Conservation (phyloP, 2,113 vertebrate genomes). For the Labrus mixtus region DNA sequence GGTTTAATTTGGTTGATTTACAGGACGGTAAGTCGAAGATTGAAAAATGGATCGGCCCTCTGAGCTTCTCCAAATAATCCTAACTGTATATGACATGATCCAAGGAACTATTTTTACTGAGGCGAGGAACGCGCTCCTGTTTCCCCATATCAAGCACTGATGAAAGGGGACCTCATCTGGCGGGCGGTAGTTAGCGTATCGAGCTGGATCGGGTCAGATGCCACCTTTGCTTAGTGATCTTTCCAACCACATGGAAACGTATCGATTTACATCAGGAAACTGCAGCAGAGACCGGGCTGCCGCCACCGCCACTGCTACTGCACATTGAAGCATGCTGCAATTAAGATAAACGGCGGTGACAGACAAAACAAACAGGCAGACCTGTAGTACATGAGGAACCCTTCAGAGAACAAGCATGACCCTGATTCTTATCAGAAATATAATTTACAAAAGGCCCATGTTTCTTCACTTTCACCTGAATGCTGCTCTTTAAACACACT, state of each 20-base stretch:
- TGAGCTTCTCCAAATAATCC: conserved; percentile 41
- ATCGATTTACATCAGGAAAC: conserved; percentile 76
- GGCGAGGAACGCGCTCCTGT: conserved; percentile 42
- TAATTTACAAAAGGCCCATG: neutral
- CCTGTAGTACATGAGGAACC: neutral
- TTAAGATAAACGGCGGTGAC: conserved; percentile 72
- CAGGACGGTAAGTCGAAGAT: neutral
- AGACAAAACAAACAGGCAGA: conserved; percentile 58
- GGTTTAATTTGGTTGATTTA: neutral
- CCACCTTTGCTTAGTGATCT: conserved; percentile 76
- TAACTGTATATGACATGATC: conserved; percentile 66
- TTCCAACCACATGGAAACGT: conserved; percentile 77
- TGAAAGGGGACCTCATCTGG: conserved; percentile 76
- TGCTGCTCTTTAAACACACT: too few relatives aligned
- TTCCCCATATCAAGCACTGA: conserved; percentile 68
- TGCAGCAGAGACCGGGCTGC: conserved; percentile 49
- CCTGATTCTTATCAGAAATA: neutral
- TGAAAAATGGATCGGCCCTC: neutral
- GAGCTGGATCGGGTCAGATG: conserved; percentile 76
- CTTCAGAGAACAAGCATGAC: neutral
- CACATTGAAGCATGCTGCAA: conserved; percentile 58
- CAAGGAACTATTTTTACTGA: conserved; percentile 66
- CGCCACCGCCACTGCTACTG: conserved; percentile 11
- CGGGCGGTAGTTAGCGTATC: conserved; percentile 65
- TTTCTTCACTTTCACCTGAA: neutral